Percentiles rank a stretch among this genome's conserved stretches.
phyloP scores from a whole-genome alignment of 2,888 invertebrate genomes.

The Cordilura impudica region DNA sequence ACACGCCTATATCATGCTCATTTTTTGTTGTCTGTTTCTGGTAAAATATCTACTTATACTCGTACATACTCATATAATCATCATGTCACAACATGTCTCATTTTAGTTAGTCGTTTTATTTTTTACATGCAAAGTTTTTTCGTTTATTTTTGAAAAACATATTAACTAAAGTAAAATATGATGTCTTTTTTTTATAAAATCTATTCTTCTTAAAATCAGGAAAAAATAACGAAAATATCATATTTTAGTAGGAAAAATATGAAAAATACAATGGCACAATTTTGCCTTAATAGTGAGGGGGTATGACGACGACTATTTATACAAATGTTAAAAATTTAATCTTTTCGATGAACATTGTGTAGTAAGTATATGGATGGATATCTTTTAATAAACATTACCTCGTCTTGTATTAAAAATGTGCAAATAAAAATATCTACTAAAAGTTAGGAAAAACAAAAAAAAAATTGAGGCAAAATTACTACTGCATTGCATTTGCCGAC shows the following conservation, averaged over 20 bases:
- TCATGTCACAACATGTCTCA: conserved; percentile 61
- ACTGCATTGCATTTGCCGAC: conserved; percentile 61
- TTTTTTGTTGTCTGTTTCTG: neutral
- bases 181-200: conserved; percentile 32
- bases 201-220: conserved; percentile 17
- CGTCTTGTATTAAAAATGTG: conserved; percentile 29
- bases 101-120: conserved; percentile 30
- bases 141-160: conserved; percentile 34
- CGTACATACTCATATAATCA: too few relatives aligned
- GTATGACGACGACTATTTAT: neutral
- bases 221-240: conserved; percentile 18
- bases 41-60: neutral
- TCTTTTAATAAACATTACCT: conserved; percentile 56
- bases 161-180: conserved; percentile 58
- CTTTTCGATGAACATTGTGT: neutral
- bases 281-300: neutral
- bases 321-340: conserved; percentile 40
- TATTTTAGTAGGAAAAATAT: neutral
- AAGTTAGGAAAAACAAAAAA: neutral
- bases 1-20: conserved; percentile 33
- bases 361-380: neutral
- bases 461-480: conserved; percentile 19
- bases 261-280: conserved; percentile 13
- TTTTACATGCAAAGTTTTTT: neutral
- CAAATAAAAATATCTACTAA: neutral